phyloP scores from a whole-genome alignment of 2,113 vertebrate genomes.

The Caretta caretta region DNA sequence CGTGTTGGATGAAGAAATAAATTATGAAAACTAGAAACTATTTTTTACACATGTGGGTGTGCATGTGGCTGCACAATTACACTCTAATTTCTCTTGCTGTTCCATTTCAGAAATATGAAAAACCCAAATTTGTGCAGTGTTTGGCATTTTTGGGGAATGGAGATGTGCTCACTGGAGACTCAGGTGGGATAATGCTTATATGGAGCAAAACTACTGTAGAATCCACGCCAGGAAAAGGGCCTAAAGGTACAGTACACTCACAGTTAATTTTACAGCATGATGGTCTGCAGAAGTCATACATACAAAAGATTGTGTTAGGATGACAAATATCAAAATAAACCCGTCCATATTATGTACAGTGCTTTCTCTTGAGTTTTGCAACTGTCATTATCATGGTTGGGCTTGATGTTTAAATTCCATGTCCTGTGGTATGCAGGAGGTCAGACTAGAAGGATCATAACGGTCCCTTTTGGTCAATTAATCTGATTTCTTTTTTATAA shows the following conservation, averaged over 20 bases:
- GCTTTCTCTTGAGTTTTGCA: not conserved
- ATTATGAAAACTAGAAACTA: not conserved
- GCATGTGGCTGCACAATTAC: not conserved
- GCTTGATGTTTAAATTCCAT: not conserved
- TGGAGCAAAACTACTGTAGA: conserved; percentile 92
- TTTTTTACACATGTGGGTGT: not conserved
- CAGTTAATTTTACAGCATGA: not conserved
- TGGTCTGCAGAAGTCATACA: not conserved
- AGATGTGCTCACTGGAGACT: conserved; percentile 96
- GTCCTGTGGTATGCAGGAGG: not conserved
- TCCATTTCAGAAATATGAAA: conserved; percentile 93
- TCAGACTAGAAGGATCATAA: not conserved
- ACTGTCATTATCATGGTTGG: not conserved
- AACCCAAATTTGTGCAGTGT: conserved; percentile 97
- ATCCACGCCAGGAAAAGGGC: conserved; percentile 90
- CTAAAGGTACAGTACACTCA: conserved; percentile 85
- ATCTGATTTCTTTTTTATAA: not conserved
- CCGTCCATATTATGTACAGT: not conserved
- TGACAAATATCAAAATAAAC: not conserved
- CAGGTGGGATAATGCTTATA: conserved; percentile 92
- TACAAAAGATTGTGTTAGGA: not conserved
- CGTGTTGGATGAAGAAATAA: not conserved
- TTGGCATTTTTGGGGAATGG: conserved; percentile 93
- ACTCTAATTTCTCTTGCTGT: conserved; percentile 49
- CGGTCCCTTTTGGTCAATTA: not conserved